Percentiles rank a stretch among this genome's conserved stretches.
These are phyloP conservation scores for Catostylus mosaicus DNA, from an alignment of 30 jellyfish, hydroid and myxozoan genomes.

Conservation along the genomic window DNA sequence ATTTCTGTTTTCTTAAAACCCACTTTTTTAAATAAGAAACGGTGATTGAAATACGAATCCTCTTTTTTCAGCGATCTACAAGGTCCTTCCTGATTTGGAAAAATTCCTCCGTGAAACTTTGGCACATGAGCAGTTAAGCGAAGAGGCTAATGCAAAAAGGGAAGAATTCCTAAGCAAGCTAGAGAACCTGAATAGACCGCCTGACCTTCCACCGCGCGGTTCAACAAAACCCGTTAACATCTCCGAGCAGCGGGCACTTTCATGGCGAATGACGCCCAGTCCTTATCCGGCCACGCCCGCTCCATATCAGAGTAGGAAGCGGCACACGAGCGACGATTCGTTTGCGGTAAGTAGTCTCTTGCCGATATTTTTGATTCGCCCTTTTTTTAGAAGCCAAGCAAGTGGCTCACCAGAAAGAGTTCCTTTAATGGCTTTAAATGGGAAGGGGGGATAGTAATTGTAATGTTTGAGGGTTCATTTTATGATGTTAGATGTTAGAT, in stretches of 20 bases:
- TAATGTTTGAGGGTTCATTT: no score
- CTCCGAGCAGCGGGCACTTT: constrained; percentile 50
- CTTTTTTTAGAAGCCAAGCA: no score
- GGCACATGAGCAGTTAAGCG: constrained; percentile 78
- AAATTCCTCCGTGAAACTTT: constrained; percentile 70
- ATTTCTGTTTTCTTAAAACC: no score
- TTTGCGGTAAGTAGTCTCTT: constrained; percentile 23
- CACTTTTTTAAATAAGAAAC: no score
- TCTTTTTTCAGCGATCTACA: constrained; percentile 69
- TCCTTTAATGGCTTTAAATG: no score
- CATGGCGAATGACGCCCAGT: constrained; percentile 21
- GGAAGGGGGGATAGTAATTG: no score
- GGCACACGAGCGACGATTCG: constrained; percentile 19
- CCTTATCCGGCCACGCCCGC: constrained; percentile 26
- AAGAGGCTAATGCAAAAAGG: constrained; percentile 57
- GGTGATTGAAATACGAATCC: neutral
- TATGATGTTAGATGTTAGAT: no score
- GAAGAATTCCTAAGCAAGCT: constrained; percentile 61
- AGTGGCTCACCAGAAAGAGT: no score
- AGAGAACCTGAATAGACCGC: constrained; percentile 75
- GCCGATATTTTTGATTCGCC: no score
- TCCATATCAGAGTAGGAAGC: constrained; percentile 47
- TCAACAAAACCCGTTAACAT: constrained; percentile 24
- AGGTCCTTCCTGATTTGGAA: constrained; percentile 79
- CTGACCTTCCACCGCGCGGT: constrained; percentile 73